Conservation (phyloP, 2,113 vertebrate species). For the Nibea albiflora region DNA sequence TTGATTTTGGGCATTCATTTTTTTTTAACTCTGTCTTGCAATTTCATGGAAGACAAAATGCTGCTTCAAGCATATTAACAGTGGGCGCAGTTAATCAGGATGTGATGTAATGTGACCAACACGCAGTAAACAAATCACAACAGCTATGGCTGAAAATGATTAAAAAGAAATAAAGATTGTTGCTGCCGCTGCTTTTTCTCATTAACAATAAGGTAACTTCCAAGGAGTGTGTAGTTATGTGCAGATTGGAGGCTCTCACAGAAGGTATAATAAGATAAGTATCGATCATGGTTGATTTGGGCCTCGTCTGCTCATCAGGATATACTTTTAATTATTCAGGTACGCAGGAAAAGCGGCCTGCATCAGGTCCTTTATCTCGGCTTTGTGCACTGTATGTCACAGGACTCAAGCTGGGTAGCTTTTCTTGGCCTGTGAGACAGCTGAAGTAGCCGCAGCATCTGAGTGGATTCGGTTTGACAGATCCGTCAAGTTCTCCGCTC, state of each 20-base stretch:
- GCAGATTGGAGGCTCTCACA: not conserved
- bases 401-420: not conserved
- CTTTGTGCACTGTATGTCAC: not conserved
- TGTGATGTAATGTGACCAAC: not conserved
- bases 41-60: not conserved
- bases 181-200: not conserved
- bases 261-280: not conserved
- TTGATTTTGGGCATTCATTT: not conserved
- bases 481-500: not conserved
- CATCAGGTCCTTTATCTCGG: not conserved
- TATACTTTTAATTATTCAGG: not conserved
- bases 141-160: not conserved
- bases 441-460: not conserved
- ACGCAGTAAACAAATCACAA: conserved; percentile 11
- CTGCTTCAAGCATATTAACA: not conserved
- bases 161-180: conserved; percentile 3
- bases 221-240: not conserved
- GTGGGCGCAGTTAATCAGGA: not conserved
- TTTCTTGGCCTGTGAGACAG: not conserved
- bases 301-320: not conserved
- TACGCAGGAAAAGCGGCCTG: not conserved
- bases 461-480: not conserved
- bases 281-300: not conserved
- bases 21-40: not conserved
- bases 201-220: not conserved